These are phyloP conservation scores for Brachionus paranguensis DNA, from an alignment of 1,140 invertebrate species.

Conservation along the genomic window DNA sequence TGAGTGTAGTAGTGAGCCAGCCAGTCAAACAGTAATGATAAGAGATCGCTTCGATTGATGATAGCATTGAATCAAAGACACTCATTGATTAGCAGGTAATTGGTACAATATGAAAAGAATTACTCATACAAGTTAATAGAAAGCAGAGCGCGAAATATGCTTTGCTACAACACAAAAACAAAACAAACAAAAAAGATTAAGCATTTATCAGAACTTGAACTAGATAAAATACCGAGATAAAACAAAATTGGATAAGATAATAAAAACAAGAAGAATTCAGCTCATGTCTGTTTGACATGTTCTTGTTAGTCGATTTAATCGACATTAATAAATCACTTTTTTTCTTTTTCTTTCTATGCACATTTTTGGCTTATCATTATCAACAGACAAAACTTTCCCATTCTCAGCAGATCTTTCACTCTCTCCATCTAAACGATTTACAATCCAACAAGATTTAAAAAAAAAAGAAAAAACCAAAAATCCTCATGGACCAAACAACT, in stretches of 20 bases:
- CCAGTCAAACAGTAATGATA: not conserved
- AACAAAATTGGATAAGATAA: not conserved
- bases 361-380: not conserved
- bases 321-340: not conserved
- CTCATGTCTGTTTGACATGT: not conserved
- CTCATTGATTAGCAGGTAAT: conserved; percentile 5
- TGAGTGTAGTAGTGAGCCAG: not conserved
- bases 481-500: not conserved
- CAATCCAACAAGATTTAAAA: not conserved
- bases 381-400: not conserved
- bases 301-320: not conserved
- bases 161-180: not conserved
- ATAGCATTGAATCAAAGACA: not conserved
- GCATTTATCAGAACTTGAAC: conserved; percentile 22
- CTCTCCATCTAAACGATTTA: not conserved
- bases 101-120: not conserved
- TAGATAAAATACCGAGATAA: conserved; percentile 23
- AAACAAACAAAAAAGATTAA: not conserved
- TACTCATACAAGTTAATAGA: not conserved
- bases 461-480: not conserved
- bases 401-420: not conserved
- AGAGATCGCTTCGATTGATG: not conserved
- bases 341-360: not conserved
- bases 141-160: not conserved
- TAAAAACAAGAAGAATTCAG: not conserved